Evolutionary conservation across 1,140 invertebrate species (phyloP).

Genomic region (Adoxophyes honmai): DNA sequence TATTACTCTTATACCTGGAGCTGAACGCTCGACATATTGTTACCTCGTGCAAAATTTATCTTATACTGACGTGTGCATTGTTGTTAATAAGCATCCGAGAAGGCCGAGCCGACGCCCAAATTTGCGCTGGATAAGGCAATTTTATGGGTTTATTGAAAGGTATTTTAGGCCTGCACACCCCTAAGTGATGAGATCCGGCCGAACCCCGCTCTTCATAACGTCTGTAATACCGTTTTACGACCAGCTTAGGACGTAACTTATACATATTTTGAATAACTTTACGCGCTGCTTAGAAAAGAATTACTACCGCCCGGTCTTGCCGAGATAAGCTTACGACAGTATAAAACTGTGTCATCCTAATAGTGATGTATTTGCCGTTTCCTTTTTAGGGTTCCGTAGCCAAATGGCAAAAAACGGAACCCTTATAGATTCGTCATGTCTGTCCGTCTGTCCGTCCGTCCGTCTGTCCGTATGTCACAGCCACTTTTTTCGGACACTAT

Average conservation of each 20-base stretch:
- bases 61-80: slow-evolving; percentile 54
- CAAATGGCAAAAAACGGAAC: too few species aligned
- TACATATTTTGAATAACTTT: slow-evolving; percentile 71
- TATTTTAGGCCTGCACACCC: slow-evolving; percentile 39
- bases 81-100: slow-evolving; percentile 34
- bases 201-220: slow-evolving; percentile 59
- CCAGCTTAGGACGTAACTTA: slow-evolving; percentile 67
- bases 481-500: too few species aligned
- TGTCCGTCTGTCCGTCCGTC: too few species aligned
- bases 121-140: slow-evolving; percentile 41
- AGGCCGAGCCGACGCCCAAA: slow-evolving; percentile 28
- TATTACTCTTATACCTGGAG: slow-evolving; percentile 57
- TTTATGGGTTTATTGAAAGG: slow-evolving; percentile 54
- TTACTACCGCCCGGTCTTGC: slow-evolving; percentile 26
- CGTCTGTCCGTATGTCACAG: too few species aligned
- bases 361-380: slow-evolving; percentile 11
- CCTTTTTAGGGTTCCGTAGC: too few species aligned
- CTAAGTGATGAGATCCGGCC: slow-evolving; percentile 38
- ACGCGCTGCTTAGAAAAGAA: slow-evolving; percentile 57
- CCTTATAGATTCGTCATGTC: too few species aligned
- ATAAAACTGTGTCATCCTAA: slow-evolving; percentile 23
- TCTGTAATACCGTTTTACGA: slow-evolving; percentile 71
- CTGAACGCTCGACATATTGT: slow-evolving; percentile 62
- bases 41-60: slow-evolving; percentile 53
- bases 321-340: slow-evolving; percentile 21